Conservation (phyloP, 2,888 invertebrate species). For the Agrenia bidenticulata region DNA sequence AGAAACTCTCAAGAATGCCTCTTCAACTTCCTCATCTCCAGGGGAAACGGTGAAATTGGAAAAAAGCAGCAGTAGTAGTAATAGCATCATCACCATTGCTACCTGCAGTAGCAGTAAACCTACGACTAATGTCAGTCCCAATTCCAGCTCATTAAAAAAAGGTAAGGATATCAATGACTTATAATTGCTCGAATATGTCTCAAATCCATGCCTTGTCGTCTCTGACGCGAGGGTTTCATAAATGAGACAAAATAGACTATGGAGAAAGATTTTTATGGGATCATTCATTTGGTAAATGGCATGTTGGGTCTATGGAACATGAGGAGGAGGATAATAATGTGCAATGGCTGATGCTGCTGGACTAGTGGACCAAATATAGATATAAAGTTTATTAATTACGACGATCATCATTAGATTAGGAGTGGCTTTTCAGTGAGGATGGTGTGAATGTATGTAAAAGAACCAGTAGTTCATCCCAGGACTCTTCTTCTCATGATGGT, state of each 20-base stretch:
- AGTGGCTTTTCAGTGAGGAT: constrained; percentile 16
- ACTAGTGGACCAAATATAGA: too few relatives aligned
- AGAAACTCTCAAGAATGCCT: not conserved
- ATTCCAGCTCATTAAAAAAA: not conserved
- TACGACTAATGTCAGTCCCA: not conserved
- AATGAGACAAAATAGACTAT: too few relatives aligned
- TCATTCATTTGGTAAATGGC: too few relatives aligned
- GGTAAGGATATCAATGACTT: too few relatives aligned
- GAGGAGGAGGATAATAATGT: too few relatives aligned
- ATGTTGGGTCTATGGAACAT: too few relatives aligned
- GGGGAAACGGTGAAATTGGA: not conserved
- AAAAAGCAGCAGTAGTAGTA: not conserved
- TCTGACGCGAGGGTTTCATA: too few relatives aligned
- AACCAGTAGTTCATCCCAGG: constrained; percentile 21
- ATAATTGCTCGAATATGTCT: too few relatives aligned
- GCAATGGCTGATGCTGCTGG: too few relatives aligned
- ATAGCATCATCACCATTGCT: not conserved
- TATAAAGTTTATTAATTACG: too few relatives aligned
- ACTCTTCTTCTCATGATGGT: constrained; percentile 38
- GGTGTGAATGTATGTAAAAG: constrained; percentile 22
- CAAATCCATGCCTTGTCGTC: too few relatives aligned
- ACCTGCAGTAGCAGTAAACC: constrained; percentile 4
- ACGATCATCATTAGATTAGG: constrained; percentile 19
- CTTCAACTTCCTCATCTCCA: not conserved
- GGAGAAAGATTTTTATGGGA: too few relatives aligned